Conservation (phyloP, 2,113 vertebrate species). For the Colius striatus region DNA sequence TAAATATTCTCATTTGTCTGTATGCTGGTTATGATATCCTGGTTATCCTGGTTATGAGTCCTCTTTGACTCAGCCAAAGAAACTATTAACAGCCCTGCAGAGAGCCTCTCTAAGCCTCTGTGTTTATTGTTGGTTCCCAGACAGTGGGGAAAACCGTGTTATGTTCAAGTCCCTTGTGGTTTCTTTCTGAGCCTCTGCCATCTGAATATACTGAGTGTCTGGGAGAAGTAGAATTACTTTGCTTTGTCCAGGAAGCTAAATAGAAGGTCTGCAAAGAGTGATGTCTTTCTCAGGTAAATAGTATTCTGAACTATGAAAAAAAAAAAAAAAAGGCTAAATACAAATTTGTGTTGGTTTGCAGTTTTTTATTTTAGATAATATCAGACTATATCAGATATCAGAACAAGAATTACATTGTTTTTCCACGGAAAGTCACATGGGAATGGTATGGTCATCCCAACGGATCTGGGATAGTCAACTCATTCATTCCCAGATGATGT, state of each 20-base stretch:
- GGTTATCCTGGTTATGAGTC: accelerated
- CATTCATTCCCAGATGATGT: neutral
- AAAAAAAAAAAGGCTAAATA: neutral
- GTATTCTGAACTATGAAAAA: neutral
- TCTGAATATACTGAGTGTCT: neutral
- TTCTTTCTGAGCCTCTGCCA: neutral
- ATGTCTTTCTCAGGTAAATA: neutral
- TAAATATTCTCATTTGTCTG: neutral
- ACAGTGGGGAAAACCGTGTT: neutral
- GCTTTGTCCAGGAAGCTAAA: neutral
- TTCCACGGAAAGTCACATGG: neutral
- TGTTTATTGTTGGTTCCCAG: neutral
- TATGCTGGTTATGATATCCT: accelerated
- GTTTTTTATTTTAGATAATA: no score
- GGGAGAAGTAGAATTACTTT: neutral
- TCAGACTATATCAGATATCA: neutral
- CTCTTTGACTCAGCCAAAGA: neutral
- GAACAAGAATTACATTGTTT: neutral
- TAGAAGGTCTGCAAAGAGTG: neutral
- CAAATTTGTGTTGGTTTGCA: neutral
- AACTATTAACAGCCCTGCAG: accelerated
- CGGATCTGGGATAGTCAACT: neutral
- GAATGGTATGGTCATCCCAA: accelerated
- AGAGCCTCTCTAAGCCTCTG: neutral
- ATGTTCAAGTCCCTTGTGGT: accelerated